Evolutionary conservation across 1,140 invertebrate genomes (phyloP).

Genomic region (Drosophila nasuta): DNA sequence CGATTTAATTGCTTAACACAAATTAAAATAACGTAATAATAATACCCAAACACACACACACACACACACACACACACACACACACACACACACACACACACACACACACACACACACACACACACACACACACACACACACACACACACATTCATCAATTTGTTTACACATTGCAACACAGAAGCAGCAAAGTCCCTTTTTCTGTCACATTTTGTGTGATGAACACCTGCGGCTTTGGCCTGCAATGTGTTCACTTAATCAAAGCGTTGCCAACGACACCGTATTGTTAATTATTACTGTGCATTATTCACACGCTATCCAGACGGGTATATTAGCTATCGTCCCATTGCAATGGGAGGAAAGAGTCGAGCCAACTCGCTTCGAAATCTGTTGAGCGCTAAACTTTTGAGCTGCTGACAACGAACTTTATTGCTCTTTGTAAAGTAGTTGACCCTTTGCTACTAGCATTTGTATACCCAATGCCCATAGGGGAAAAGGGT

Average conservation of each 20-base stretch:
- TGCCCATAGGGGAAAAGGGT: no score
- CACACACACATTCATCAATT: not conserved
- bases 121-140: no score
- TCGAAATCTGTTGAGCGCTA: no score
- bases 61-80: no score
- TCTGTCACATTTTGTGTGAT: conserved; percentile 5
- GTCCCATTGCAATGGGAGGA: no score
- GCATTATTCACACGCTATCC: not conserved
- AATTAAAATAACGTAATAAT: conserved; percentile 52
- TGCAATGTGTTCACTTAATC: conserved; percentile 24
- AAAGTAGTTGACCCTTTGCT: no score
- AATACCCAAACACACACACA: conserved; percentile 1
- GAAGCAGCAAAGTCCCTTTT: not conserved
- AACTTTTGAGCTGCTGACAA: no score
- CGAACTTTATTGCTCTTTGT: no score
- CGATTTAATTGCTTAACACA: conserved; percentile 57
- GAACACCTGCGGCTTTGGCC: conserved; percentile 15
- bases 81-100: no score
- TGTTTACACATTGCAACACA: not conserved
- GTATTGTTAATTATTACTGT: conserved; percentile 25
- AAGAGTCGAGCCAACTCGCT: no score
- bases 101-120: no score
- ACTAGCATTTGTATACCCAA: no score
- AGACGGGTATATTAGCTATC: not conserved
- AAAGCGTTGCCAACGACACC: conserved; percentile 27